A percentile compares a stretch with the other conserved stretches of the same genome.
phyloP scores from a whole-genome alignment of 2,888 invertebrate genomes.

The Mythimna albipuncta region DNA sequence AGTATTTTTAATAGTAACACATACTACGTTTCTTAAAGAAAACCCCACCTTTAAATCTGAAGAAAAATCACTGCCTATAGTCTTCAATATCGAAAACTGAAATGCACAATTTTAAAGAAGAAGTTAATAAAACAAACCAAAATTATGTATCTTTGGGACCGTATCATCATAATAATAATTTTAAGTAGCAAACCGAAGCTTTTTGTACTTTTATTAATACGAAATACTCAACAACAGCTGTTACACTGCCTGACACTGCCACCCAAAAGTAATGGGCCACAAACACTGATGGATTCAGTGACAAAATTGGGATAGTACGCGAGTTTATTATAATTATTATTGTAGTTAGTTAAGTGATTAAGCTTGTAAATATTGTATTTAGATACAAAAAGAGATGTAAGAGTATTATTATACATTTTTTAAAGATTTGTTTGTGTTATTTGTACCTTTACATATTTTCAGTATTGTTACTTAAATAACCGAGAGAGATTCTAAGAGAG shows the following conservation, averaged over 20 bases:
- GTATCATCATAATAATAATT: conserved; percentile 67
- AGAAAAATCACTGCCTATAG: conserved; percentile 26
- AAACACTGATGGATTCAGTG: conserved; percentile 63
- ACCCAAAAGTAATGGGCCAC: conserved; percentile 47
- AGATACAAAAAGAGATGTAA: conserved; percentile 88
- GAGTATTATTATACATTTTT: conserved; percentile 88
- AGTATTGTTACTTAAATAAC: not conserved
- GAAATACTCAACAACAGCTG: conserved; percentile 62
- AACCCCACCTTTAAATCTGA: conserved; percentile 41
- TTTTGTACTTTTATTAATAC: conserved; percentile 63
- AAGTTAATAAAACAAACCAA: conserved; percentile 8
- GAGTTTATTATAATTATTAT: conserved; percentile 78
- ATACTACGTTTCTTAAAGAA: not conserved
- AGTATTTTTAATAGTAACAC: not conserved
- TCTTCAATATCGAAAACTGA: conserved; percentile 4
- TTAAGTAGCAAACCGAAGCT: conserved; percentile 67
- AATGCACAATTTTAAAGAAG: not conserved
- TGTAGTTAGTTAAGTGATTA: conserved; percentile 75
- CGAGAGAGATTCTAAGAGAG: no score
- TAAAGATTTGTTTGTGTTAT: conserved; percentile 54
- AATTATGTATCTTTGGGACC: conserved; percentile 84
- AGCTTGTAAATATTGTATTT: conserved; percentile 90
- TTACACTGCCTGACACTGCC: conserved; percentile 77
- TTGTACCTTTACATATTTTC: conserved; percentile 1
- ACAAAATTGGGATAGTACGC: conserved; percentile 65